Base-by-base conservation (phyloP, 2,797 vertebrate genomes). In the Sebastes iracundus region DNA sequence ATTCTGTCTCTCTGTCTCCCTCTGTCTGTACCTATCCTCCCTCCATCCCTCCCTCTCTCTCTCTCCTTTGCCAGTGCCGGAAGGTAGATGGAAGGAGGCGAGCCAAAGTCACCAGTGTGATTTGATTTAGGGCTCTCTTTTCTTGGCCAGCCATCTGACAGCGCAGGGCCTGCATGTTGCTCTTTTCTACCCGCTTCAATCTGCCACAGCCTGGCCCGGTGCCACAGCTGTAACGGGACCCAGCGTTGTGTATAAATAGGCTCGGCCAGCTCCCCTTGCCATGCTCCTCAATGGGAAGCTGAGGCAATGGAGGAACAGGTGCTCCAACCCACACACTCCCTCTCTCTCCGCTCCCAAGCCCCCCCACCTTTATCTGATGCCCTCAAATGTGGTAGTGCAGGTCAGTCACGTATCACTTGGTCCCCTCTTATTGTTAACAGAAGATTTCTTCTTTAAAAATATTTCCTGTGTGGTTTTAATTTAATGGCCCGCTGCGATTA, bases 231-330 rank as follows among this genome's bases (percentile, higher is more conserved):
- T 92, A 95, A 94, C 82, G 56, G 85, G 93, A 93, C 89, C 89
- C 89, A 28, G 71, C 23, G 81, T 89, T 91, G 91, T 91, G 72
- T 95, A 94, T 92, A 93, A 94, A 94, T 94, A 94, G 93, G 83
- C 77, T 65, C 9, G 87, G 72, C 84, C 85, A 49, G 81, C 91
- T 89, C 85, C 82, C 78, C 80, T 90, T 83, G 87, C 90, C 83
- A 77, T 87, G 85, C 82, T 93, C 88, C 83, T 95, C 91, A 93
- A 93, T 93, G 91, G 90, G 83, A 90, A 88, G 72, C 84, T 85
- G 84, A 91, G 79, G 90, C 91, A 88, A 79, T 80, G 82, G 81
- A 86, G 86, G 82, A 94, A 92, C 94, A 94, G 92, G 92, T 94
- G 92, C 82, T 90, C 64, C 58, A 61, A 42, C 80, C 75, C 79